A percentile compares a stretch with the other conserved stretches of the same genome.
Conservation (phyloP, 2,113 vertebrate genomes). For the Porphyrio hochstetteri region DNA sequence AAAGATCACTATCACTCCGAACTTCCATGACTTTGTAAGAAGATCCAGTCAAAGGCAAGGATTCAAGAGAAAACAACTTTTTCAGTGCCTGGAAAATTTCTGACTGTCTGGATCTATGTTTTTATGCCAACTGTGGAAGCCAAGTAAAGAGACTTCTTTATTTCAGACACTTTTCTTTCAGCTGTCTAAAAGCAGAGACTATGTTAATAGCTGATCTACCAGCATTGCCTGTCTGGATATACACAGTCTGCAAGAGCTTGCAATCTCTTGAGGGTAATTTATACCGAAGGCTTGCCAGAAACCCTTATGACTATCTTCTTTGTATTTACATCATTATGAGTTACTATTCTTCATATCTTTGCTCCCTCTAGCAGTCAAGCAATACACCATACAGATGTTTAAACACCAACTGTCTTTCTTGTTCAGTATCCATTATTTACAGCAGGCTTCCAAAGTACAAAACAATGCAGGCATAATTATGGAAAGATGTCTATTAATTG, state of each 20-base stretch:
- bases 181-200: background rate
- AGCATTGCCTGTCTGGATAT: background rate
- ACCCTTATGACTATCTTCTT: background rate
- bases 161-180: background rate
- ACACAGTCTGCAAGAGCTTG: background rate
- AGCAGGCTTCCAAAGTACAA: background rate
- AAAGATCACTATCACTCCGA: background rate
- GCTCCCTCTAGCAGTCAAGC: background rate
- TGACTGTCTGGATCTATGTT: background rate
- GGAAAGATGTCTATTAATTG: background rate
- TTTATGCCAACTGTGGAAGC: background rate
- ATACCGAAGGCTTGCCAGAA: background rate
- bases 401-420: background rate
- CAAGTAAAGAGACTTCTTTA: background rate
- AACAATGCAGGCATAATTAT: background rate
- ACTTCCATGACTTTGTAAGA: background rate
- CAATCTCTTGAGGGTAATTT: background rate
- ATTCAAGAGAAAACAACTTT: background rate
- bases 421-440: background rate
- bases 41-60: background rate
- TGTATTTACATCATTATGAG: constrained; percentile 9
- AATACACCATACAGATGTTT: background rate
- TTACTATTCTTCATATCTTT: background rate
- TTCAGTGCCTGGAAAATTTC: background rate
- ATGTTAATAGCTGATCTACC: background rate